Conservation (phyloP, 2,797 vertebrate genomes). For the Myripristis murdjan region DNA sequence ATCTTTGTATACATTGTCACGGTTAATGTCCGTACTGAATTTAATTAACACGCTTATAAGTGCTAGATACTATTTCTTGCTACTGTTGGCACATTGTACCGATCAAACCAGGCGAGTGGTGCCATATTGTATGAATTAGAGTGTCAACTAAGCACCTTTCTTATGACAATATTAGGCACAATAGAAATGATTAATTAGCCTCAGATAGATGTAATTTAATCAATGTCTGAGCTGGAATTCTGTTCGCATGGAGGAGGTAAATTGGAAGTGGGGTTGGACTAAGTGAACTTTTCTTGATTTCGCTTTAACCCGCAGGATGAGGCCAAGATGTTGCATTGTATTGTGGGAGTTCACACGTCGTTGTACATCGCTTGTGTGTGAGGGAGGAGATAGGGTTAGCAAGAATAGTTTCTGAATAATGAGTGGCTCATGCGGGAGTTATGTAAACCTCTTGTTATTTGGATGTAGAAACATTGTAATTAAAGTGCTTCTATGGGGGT, state of each 20-base stretch:
- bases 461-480: slow-evolving; percentile 75
- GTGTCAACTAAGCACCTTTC: slow-evolving; percentile 85
- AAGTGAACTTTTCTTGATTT: slow-evolving; percentile 68
- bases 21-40: slow-evolving; percentile 59
- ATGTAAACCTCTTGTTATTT: slow-evolving; percentile 75
- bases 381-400: slow-evolving; percentile 38
- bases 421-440: slow-evolving; percentile 67
- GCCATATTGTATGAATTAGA: slow-evolving; percentile 75
- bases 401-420: slow-evolving; percentile 68
- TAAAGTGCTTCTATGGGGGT: slow-evolving; percentile 70
- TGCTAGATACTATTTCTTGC: slow-evolving; percentile 62
- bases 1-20: slow-evolving; percentile 36
- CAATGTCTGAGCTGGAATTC: slow-evolving; percentile 58
- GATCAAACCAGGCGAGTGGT: slow-evolving; percentile 61
- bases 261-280: slow-evolving; percentile 51
- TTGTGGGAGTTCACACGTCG: slow-evolving; percentile 59
- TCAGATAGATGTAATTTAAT: slow-evolving; percentile 73
- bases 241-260: slow-evolving; percentile 31
- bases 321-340: slow-evolving; percentile 28
- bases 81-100: slow-evolving; percentile 72
- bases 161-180: slow-evolving; percentile 78
- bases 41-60: slow-evolving; percentile 72
- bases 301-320: slow-evolving; percentile 44
- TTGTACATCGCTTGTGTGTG: slow-evolving; percentile 50
- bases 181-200: slow-evolving; percentile 81